Evolutionary conservation across 2,113 vertebrate genomes (phyloP).

Genomic region (Apodemus sylvaticus): DNA sequence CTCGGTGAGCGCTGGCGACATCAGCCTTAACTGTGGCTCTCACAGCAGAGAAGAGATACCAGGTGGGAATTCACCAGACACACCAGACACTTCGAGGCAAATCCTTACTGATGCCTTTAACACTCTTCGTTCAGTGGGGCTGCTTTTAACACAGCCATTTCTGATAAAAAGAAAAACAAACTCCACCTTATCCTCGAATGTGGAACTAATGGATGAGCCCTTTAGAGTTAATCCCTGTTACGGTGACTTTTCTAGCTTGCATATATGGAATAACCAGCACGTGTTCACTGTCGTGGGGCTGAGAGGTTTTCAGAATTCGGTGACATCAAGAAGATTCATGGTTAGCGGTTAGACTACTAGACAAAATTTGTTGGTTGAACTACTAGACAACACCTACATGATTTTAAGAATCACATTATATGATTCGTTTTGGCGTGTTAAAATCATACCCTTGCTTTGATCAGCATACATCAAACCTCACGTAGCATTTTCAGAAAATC

Average conservation of each 20-base stretch:
- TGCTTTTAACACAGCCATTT: not conserved
- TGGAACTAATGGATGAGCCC: not conserved
- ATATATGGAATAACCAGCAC: not conserved
- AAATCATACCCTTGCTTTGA: conserved; percentile 10
- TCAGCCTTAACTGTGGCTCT: not conserved
- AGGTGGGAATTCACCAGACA: conserved; percentile 41
- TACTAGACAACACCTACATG: not conserved
- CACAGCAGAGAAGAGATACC: not conserved
- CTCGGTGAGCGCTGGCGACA: not conserved
- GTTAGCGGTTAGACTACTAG: not conserved
- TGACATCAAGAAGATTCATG: not conserved
- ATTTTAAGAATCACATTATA: not conserved
- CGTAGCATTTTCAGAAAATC: conserved; percentile 16
- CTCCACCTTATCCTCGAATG: not conserved
- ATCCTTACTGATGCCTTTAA: not conserved
- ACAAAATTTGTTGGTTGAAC: not conserved
- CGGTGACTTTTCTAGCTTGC: not conserved
- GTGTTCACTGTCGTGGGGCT: not conserved
- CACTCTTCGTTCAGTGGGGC: conserved; percentile 2
- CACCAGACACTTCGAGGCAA: not conserved
- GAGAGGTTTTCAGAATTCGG: conserved; percentile 34
- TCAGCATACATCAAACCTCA: not conserved
- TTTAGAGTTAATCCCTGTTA: conserved; percentile 19
- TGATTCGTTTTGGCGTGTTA: not conserved
- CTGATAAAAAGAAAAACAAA: not conserved